A percentile compares a stretch with the other conserved stretches of the same genome.
Evolutionary conservation across 2,888 invertebrate species (phyloP).

Genomic region (Gryllus longicercus): DNA sequence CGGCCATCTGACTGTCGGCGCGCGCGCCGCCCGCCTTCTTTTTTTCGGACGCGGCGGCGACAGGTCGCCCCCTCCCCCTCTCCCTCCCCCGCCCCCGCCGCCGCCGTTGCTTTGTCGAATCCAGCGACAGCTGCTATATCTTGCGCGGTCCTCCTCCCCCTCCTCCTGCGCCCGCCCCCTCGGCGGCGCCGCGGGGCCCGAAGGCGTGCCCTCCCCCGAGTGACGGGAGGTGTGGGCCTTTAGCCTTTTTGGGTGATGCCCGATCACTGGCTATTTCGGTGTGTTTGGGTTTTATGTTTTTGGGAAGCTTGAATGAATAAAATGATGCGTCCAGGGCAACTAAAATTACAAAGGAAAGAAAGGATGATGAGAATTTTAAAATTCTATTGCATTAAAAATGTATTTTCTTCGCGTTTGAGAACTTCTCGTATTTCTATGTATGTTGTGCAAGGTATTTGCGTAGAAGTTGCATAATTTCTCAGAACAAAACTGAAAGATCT

Average conservation of each 20-base stretch:
- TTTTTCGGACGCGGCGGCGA: neutral
- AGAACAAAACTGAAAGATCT: too few relatives aligned
- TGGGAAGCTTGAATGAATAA: too few relatives aligned
- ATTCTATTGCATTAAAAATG: too few relatives aligned
- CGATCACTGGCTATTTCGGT: too few relatives aligned
- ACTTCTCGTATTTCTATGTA: too few relatives aligned
- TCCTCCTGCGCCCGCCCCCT: neutral
- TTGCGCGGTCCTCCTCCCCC: neutral
- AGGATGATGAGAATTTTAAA: too few relatives aligned
- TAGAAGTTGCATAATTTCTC: too few relatives aligned
- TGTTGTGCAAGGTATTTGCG: too few relatives aligned
- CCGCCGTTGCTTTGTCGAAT: neutral
- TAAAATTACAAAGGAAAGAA: too few relatives aligned
- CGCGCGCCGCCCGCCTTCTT: neutral
- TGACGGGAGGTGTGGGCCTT: neutral
- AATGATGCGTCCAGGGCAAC: too few relatives aligned
- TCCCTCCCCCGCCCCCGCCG: neutral
- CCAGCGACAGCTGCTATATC: slow-evolving; percentile 17
- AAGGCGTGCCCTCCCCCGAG: neutral
- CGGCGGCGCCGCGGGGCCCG: neutral
- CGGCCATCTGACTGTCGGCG: slow-evolving; percentile 17
- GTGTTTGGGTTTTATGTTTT: too few relatives aligned
- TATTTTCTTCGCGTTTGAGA: too few relatives aligned
- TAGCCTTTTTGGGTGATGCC: neutral
- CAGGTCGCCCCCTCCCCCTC: neutral